A percentile compares a stretch with the other conserved stretches of the same genome.
Evolutionary conservation across 2,113 vertebrate genomes (phyloP).

Genomic region (Tachuris rubrigastra): DNA sequence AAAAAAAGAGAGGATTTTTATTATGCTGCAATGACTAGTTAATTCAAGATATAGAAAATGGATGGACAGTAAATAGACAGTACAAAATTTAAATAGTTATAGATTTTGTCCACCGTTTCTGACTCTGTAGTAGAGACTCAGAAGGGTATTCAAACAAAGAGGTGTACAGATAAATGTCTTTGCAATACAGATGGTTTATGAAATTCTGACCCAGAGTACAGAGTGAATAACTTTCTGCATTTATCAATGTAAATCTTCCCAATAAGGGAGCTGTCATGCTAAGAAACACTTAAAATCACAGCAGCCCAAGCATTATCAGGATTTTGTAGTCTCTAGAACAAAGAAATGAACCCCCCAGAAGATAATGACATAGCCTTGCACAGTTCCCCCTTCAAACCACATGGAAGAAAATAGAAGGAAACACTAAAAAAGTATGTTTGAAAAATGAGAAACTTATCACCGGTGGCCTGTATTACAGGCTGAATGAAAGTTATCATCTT

Average conservation of each 20-base stretch:
- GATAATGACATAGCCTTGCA: background rate
- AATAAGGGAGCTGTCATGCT: background rate
- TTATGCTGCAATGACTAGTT: background rate
- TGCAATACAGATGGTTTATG: background rate
- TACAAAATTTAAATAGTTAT: background rate
- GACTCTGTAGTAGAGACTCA: background rate
- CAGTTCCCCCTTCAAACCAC: background rate
- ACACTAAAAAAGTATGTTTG: background rate
- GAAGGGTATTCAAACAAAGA: background rate
- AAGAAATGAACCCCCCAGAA: background rate
- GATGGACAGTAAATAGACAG: background rate
- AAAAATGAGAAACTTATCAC: background rate
- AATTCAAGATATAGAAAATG: background rate
- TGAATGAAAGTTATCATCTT: background rate
- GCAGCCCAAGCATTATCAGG: background rate
- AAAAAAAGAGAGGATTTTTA: background rate
- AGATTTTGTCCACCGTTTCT: background rate
- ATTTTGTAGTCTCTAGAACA: background rate
- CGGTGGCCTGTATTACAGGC: background rate
- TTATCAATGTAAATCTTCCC: background rate
- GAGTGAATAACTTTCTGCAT: background rate
- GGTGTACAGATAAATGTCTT: background rate
- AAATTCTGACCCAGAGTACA: background rate
- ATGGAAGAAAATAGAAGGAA: background rate
- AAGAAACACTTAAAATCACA: background rate